phyloP scores from a whole-genome alignment of 2,113 vertebrate genomes.

The Trochalopteron elliotii region DNA sequence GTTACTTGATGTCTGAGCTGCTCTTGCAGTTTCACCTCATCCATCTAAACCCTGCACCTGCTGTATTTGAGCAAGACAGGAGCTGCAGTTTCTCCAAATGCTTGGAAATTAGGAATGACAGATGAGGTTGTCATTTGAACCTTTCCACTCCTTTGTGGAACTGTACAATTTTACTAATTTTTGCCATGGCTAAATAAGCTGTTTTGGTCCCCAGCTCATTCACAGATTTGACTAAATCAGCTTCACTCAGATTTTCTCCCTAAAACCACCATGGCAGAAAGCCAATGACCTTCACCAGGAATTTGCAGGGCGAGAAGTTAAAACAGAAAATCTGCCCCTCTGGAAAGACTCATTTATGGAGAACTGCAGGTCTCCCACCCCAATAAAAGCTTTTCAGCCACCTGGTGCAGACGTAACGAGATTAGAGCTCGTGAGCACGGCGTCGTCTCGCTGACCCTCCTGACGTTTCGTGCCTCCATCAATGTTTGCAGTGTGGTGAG shows the following conservation, averaged over 20 bases:
- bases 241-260: background rate
- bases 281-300: background rate
- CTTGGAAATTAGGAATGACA: background rate
- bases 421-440: rapidly evolving
- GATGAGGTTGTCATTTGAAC: background rate
- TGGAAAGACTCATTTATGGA: background rate
- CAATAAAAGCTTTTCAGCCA: background rate
- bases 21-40: background rate
- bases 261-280: background rate
- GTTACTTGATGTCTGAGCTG: background rate
- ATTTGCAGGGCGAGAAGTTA: background rate
- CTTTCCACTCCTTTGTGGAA: background rate
- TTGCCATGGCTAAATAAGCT: background rate
- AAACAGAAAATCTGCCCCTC: background rate
- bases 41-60: background rate
- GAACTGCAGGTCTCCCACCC: background rate
- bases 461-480: rapidly evolving
- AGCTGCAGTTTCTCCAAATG: background rate
- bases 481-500: background rate
- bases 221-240: background rate
- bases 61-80: background rate
- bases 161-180: background rate
- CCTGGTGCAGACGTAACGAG: rapidly evolving
- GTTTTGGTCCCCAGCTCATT: background rate
- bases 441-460: background rate